Evolutionary conservation across 2,888 invertebrate genomes (phyloP), one percentile per base, ranked within the genome.

Genomic region (Diadegma fenestrale): DNA sequence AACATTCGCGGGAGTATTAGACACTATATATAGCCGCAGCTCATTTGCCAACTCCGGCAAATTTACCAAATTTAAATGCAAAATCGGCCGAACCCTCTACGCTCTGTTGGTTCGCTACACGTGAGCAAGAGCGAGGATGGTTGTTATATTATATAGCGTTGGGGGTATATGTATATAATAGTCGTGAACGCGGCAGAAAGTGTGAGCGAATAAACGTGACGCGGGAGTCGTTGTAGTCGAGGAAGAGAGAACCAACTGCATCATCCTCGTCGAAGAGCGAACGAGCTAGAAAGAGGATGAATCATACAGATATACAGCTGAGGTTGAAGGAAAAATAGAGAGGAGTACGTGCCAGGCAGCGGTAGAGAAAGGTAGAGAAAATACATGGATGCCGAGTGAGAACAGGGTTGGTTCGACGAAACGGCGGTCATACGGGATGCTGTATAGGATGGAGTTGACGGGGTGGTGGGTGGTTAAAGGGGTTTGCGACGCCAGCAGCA

Each of bases 1-100:
- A 69, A 77, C 41, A 69, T 66, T 88, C 88, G 88, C 87, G 86
- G 87, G 87, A 89, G 92, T 92, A 92, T 93, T 91, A 92, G 92
- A 92, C 91, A 91, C 90, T 88, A 90, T 89, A 72, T 87, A 89
- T 87, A 89, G 91, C 92, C 91, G 90, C 92, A 92, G 93, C 93
- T 93, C 93, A 93, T 93, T 93, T 93, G 93, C 92, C 91, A 93
- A 93, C 92, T 93, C 92, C 90, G 92, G 92, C 90, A 92, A 93
- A 93, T 93, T 93, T 92, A 92, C 91, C 91, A 93, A 93, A 93
- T 93, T 93, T 93, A 93, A 93, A 93, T 93, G 93, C 93, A 93
- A 93, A 93, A 93, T 93, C 93, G 92, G 91, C 90, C 89, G 89
- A 88, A 88, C 89, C 87, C 88, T 86, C 90, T 87, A 80, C 79